phyloP scores from a whole-genome alignment of 2,797 vertebrate species.

The Columba guinea region DNA sequence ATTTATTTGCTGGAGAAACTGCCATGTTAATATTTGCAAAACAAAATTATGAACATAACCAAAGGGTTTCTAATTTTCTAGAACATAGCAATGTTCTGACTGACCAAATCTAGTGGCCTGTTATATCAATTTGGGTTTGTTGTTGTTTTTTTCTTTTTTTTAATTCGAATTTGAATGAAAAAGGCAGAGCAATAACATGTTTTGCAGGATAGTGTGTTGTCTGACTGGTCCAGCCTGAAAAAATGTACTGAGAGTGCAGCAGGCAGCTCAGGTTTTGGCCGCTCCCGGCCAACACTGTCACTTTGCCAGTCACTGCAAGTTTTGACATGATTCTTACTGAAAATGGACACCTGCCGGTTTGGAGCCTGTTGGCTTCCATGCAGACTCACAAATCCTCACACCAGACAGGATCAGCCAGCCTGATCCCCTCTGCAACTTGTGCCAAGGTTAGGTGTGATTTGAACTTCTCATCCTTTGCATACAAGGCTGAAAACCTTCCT shows the following conservation, averaged over 20 bases:
- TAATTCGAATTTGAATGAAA: not conserved
- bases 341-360: not conserved
- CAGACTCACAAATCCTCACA: not conserved
- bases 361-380: not conserved
- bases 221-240: not conserved
- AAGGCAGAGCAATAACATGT: not conserved
- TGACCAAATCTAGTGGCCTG: not conserved
- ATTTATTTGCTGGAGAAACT: not conserved
- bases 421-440: not conserved
- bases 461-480: not conserved
- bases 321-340: not conserved
- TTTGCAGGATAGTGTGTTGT: not conserved
- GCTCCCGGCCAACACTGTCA: fast-evolving
- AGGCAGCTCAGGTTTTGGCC: not conserved
- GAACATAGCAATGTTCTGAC: not conserved
- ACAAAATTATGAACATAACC: not conserved
- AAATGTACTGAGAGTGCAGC: not conserved
- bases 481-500: not conserved
- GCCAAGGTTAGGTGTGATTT: not conserved
- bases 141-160: not conserved
- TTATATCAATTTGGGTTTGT: too few species aligned
- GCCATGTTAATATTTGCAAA: not conserved
- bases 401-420: not conserved
- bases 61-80: not conserved
- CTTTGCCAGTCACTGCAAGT: not conserved